Conservation (phyloP, 1,140 invertebrate species). For the Pseudomyrmex dendroicus region DNA sequence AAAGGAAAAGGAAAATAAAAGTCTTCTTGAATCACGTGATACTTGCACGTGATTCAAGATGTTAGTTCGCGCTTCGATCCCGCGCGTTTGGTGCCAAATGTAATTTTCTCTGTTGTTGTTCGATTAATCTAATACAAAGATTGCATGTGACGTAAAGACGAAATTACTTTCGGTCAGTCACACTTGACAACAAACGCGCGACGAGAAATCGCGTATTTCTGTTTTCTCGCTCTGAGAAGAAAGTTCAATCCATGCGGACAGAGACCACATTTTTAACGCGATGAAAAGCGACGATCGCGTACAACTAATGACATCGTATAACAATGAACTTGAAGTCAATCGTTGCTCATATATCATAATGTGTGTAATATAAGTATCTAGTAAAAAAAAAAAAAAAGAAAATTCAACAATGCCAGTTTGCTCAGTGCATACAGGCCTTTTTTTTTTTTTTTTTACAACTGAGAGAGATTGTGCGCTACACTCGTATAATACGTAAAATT, state of each 20-base stretch:
- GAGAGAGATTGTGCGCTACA: background rate
- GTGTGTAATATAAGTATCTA: constrained; percentile 31
- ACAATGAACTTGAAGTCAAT: constrained; percentile 23
- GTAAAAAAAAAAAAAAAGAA: constrained; percentile 46
- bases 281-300: constrained; percentile 16
- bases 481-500: background rate
- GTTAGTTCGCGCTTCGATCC: background rate
- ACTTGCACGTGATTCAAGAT: background rate
- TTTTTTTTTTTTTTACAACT: constrained; percentile 14
- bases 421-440: constrained; percentile 12
- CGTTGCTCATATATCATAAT: background rate
- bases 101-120: background rate
- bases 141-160: constrained; percentile 13
- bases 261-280: constrained; percentile 3
- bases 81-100: constrained; percentile 11
- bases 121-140: constrained; percentile 5
- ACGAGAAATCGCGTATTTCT: background rate
- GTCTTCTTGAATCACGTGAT: too few relatives aligned
- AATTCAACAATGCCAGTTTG: constrained; percentile 58
- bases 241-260: constrained; percentile 14
- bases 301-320: constrained; percentile 39
- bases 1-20: background rate
- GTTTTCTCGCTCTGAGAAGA: constrained; percentile 22
- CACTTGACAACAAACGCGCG: constrained; percentile 24
- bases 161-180: constrained; percentile 1